These are phyloP conservation scores for Platalea minor DNA, from an alignment of 2,797 vertebrate genomes.

Conservation along the genomic window DNA sequence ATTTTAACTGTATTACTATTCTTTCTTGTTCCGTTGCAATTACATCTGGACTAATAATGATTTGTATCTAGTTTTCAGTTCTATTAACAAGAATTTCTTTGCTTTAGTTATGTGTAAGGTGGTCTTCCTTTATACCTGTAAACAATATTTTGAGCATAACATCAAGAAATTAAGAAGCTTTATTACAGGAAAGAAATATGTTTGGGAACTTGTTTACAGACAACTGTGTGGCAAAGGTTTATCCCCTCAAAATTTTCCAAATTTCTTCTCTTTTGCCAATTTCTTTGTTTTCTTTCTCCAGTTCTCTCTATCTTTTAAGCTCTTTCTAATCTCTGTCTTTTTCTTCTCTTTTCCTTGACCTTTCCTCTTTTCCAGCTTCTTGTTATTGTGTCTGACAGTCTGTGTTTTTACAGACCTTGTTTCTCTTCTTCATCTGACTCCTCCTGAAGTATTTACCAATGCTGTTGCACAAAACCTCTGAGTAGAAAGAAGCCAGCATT, in stretches of 20 bases:
- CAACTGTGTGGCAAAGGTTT: neutral
- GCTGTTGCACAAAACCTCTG: neutral
- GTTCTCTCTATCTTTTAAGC: neutral
- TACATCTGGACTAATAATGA: neutral
- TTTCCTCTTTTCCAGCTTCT: neutral
- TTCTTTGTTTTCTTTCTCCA: neutral
- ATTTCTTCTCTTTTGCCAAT: neutral
- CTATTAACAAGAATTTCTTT: neutral
- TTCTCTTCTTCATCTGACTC: neutral
- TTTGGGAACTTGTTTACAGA: neutral
- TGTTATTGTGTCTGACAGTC: neutral
- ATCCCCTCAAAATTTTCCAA: neutral
- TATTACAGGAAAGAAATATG: neutral
- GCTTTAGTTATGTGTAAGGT: neutral
- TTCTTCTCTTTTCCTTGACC: fast-evolving
- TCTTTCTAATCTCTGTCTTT: neutral
- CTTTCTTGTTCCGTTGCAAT: neutral
- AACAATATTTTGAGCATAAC: neutral
- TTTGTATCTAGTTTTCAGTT: neutral
- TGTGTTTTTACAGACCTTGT: neutral
- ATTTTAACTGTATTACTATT: neutral
- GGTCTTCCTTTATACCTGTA: neutral
- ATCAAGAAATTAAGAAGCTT: neutral
- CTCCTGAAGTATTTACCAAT: neutral
- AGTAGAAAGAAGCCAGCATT: neutral